A percentile compares a stretch with the other conserved stretches of the same genome.
These are phyloP conservation scores for Diceros bicornis DNA, from an alignment of 2,797 vertebrate species.

Conservation along the genomic window DNA sequence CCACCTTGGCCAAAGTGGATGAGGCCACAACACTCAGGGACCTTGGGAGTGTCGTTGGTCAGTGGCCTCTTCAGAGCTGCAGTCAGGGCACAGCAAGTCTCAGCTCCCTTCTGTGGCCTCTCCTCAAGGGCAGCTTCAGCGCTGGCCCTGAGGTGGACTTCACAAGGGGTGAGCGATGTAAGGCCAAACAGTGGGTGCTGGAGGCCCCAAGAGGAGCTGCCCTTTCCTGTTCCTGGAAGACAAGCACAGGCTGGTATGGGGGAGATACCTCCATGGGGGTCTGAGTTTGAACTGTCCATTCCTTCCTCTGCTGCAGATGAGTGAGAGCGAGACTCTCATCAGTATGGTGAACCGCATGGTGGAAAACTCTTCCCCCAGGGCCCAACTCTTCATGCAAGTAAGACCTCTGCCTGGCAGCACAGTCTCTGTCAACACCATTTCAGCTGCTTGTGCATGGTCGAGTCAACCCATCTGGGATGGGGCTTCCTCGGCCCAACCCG, in stretches of 20 bases:
- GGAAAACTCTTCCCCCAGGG: slow-evolving; percentile 94
- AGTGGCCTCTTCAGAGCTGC: not conserved
- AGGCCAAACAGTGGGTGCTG: not conserved
- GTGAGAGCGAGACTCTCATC: slow-evolving; percentile 94
- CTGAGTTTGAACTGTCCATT: slow-evolving; percentile 77
- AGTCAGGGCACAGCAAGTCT: not conserved
- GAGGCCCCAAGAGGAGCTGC: not conserved
- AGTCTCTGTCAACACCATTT: slow-evolving; percentile 63
- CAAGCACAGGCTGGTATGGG: not conserved
- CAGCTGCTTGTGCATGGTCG: slow-evolving; percentile 86
- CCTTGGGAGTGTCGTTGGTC: not conserved
- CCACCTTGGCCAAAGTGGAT: not conserved
- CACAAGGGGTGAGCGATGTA: not conserved
- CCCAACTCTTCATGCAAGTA: slow-evolving; percentile 96
- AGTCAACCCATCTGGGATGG: slow-evolving; percentile 41
- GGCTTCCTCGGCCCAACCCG: not conserved
- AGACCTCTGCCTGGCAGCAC: slow-evolving; percentile 88
- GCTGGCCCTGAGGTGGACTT: not conserved
- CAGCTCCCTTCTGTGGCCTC: not conserved
- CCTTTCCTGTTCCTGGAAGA: not conserved
- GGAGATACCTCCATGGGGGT: fast-evolving
- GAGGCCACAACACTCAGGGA: not conserved
- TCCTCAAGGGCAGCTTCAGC: not conserved
- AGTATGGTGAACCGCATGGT: slow-evolving; percentile 95
- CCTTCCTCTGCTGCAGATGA: slow-evolving; percentile 92